phyloP scores from a whole-genome alignment of 2,797 vertebrate species.

The Hydrocynus forskahlii region DNA sequence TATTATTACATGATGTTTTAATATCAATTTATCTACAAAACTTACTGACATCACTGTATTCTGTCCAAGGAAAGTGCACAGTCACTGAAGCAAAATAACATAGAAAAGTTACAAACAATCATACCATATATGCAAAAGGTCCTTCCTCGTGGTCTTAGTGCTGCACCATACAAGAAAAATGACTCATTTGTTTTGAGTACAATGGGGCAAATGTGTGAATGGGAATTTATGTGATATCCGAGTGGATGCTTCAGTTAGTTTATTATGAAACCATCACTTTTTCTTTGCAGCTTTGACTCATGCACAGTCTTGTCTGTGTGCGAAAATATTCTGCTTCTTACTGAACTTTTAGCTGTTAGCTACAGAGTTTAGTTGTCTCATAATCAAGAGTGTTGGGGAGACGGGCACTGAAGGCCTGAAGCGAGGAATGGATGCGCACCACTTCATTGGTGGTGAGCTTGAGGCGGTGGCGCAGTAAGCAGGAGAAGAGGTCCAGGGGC shows the following conservation, averaged over 20 bases:
- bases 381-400: constrained; percentile 94
- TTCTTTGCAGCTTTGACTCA: constrained; percentile 34
- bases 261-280: constrained; percentile 11
- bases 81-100: constrained; percentile 82
- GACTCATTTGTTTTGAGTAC: constrained; percentile 70
- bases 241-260: constrained; percentile 61
- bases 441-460: constrained; percentile 94
- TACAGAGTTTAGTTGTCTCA: constrained; percentile 96
- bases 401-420: constrained; percentile 91
- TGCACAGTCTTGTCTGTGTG: constrained; percentile 38
- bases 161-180: constrained; percentile 75
- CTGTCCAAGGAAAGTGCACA: constrained; percentile 79
- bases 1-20: constrained; percentile 87
- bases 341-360: constrained; percentile 83
- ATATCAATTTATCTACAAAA: constrained; percentile 99
- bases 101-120: constrained; percentile 84
- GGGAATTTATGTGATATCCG: constrained; percentile 27
- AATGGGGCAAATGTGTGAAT: constrained; percentile 59
- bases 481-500: constrained; percentile 92
- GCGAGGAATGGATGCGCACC: constrained; percentile 90
- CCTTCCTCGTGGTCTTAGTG: constrained; percentile 65
- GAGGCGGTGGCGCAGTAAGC: constrained; percentile 93
- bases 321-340: constrained; percentile 32
- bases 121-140: constrained; percentile 73
- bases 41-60: constrained; percentile 91